These are phyloP conservation scores for Petromus typicus DNA, from an alignment of 2,113 vertebrate species.

Conservation along the genomic window DNA sequence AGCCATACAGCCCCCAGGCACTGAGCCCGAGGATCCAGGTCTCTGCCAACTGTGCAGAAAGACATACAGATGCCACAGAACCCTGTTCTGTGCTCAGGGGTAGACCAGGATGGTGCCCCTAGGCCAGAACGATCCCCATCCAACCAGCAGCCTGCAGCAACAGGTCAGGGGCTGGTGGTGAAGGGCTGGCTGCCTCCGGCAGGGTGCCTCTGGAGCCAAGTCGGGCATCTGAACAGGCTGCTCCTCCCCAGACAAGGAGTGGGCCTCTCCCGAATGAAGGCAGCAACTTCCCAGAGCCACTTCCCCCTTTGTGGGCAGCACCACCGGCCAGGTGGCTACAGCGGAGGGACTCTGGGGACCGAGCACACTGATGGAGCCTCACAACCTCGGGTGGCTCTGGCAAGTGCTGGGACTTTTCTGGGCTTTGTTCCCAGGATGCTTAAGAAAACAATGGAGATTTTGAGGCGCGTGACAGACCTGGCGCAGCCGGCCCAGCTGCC, in stretches of 20 bases:
- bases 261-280: neutral
- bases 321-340: neutral
- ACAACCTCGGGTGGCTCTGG: neutral
- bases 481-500: neutral
- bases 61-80: neutral
- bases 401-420: neutral
- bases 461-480: neutral
- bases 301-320: constrained; percentile 18
- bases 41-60: neutral
- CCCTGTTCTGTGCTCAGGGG: neutral
- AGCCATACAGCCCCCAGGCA: neutral
- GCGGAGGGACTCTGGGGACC: neutral
- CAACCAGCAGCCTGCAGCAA: constrained; percentile 61
- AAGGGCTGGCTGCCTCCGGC: neutral
- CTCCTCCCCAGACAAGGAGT: neutral
- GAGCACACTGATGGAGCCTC: neutral
- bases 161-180: neutral
- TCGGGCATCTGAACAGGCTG: neutral
- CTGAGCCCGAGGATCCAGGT: neutral
- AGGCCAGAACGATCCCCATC: neutral
- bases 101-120: neutral
- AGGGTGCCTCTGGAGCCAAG: neutral
- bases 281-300: constrained; percentile 21
- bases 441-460: neutral
- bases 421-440: neutral